Base-by-base conservation (phyloP, 1,140 invertebrate genomes). In the Euura lappo region DNA sequence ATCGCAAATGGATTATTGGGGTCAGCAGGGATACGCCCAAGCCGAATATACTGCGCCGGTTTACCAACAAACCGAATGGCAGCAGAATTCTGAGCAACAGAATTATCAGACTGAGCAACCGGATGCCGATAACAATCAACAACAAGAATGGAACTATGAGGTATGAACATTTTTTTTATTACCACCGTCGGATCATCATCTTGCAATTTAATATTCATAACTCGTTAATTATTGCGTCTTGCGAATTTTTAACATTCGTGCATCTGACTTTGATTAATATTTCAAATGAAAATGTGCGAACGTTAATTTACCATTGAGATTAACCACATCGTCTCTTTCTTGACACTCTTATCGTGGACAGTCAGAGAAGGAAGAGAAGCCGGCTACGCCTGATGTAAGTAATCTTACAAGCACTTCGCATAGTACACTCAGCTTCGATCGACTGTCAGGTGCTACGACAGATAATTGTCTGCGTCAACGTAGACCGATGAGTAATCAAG, bases 361-460 rank as follows among this genome's bases (percentile, higher is more conserved):
- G 88, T 84, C 85, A 80, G 85, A 89, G 83, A 88, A 82, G 76
- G 87, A 88, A 78, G 86, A 88, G 78, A 89, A 87, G 79, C 72
- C 83, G 66, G 44, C 85, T 65, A 82, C 84, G 44, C 78, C 84
- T 77, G 88, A 90, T 88, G 89, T 90, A 90, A 90, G 89, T 90
- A 90, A 80, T 78, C 80, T 69, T 60, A 75, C 71, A 60, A 65
- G 80, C 79, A 81, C 71, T 71, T 72, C 75, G 78, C 77, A 77
- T 82, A 76, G 74, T 84, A 81, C 77, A 74, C 67, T 71, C 71
- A 73, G 72, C 78, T 44, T 69, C 68, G 75, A 78, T 73, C 71
- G 70, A 68, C 74, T 70, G 69, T 70, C 72, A 76, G 77, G 78
- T 65, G 69, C 28, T 60, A 69, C 74, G 46, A 71, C 70, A 76